Conservation (phyloP, 37 sponge, comb jelly and placozoan genomes). For the Cladorhizidae sp. region DNA sequence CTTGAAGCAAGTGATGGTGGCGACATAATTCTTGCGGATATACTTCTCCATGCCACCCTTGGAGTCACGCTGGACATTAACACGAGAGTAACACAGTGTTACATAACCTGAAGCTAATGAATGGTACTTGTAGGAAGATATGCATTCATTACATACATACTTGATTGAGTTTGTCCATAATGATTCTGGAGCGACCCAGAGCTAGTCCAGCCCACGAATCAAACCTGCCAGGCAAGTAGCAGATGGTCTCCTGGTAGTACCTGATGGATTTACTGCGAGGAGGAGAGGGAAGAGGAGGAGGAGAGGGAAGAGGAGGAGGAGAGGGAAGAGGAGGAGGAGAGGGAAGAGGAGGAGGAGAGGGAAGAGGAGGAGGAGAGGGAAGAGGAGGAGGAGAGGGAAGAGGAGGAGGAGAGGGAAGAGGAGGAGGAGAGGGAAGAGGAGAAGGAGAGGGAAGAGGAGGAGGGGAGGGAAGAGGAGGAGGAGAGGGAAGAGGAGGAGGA, state of each 20-base stretch:
- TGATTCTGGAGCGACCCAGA: slow-evolving; percentile 46
- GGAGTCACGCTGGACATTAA: slow-evolving; percentile 31
- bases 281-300: background rate
- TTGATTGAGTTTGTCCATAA: slow-evolving; percentile 46
- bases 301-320: background rate
- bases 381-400: background rate
- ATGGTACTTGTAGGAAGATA: no score
- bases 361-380: no score
- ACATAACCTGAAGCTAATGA: no score
- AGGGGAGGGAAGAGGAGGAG: no score
- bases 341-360: no score
- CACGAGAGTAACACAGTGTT: background rate
- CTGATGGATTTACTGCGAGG: slow-evolving; percentile 58
- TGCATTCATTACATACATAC: no score
- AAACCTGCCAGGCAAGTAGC: slow-evolving; percentile 62
- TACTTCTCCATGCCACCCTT: slow-evolving; percentile 52
- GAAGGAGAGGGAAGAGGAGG: no score
- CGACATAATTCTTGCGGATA: slow-evolving; percentile 21
- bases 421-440: no score
- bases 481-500: no score
- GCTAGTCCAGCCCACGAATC: slow-evolving; percentile 87
- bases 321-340: slow-evolving; percentile 4
- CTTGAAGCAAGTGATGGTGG: slow-evolving; percentile 59
- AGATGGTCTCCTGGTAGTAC: slow-evolving; percentile 49
- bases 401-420: no score